Base-by-base conservation (phyloP, 2,113 vertebrate genomes). In the Neoarius graeffei region DNA sequence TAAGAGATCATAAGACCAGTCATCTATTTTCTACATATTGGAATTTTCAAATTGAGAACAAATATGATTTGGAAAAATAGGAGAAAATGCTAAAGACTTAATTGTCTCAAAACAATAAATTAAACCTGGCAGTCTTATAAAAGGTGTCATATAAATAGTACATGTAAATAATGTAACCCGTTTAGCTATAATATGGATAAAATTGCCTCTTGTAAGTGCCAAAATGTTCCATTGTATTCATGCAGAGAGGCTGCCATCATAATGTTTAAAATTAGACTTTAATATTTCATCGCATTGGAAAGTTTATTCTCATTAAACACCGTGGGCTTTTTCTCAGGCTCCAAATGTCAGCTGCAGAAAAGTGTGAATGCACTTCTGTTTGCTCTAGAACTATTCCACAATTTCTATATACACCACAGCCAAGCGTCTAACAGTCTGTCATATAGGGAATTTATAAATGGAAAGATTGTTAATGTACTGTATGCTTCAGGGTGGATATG, bases 221-320 rank as follows among this genome's bases (percentile, higher is more conserved):
- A 95, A 95, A 96, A 95, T 95, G 93, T 96, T 96, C 96, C 95
- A 96, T 96, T 96, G 95, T 96, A 95, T 91, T 91, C 88, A 95
- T 95, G 86, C 95, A 95, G 96, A 96, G 94, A 96, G 93, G 93
- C 94, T 95, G 95, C 94, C 94, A 95, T 96, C 96, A 95, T 96
- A 96, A 96, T 96, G 95, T 96, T 97, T 96, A 96, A 96, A 97
- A 96, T 97, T 96, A 96, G 96, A 96, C 95, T 97, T 97, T 96
- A 97, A 97, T 97, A 97, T 97, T 97, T 97, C 96, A 97, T 96
- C 95, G 95, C 95, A 95, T 93, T 92, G 95, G 94, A 94, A 95
- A 95, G 95, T 96, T 97, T 96, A 96, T 95, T 97, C 94, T 97
- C 95, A 96, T 97, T 95, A 96, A 96, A 96, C 94, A 87, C 94